Base-by-base conservation (phyloP, 2,888 invertebrate genomes). In the Pteria penguin region DNA sequence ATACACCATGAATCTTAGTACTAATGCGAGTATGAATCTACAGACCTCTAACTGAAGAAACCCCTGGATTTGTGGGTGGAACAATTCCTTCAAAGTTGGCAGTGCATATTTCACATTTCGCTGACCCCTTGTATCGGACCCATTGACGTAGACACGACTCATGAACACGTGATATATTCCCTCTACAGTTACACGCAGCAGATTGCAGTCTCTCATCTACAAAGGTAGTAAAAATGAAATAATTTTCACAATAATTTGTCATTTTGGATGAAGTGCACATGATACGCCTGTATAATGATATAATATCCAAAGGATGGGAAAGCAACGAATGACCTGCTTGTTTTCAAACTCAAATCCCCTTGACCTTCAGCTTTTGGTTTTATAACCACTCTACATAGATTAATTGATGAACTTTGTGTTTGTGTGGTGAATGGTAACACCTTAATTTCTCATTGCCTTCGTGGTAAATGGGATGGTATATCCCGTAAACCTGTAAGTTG, bases 81-180 rank as follows among this genome's bases (percentile, higher is more conserved):
- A 81, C 69, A 3, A 83, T 63, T 24, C 69, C 65, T 8, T 62
- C n/a, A 72, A 86, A 86, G 11, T 66, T 68, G 14, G 55, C 76
- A 1, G 76, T 62, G 62, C 86, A 86, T 8, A 86, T 82, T 72
- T 86, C 86, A 78, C 86, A 86, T 22, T 62, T 68, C 72, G 82
- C 84, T 22, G 84, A 81, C 14, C 84, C 84, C 67, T 82, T 79
- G 66, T 85, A 83, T 45, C 79, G 78, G n/a, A 86, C 84, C 86
- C 86, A 86, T 55, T 83, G 75, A 2, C 77, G 52, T 29, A 86
- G 79, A 69, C 86, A 86, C 27, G 76, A 70, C n/a, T 76, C 72
- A 65, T 86, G 86, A 22, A 84, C 81, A 26, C 45, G 52, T 14
- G 82, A 79, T 24, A 85, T 75, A 11, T 78, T 75, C n/a, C 86